Evolutionary conservation across 2,888 invertebrate species (phyloP), one percentile per base, ranked within the genome.

Genomic region (Shargacucullia verbasci): DNA sequence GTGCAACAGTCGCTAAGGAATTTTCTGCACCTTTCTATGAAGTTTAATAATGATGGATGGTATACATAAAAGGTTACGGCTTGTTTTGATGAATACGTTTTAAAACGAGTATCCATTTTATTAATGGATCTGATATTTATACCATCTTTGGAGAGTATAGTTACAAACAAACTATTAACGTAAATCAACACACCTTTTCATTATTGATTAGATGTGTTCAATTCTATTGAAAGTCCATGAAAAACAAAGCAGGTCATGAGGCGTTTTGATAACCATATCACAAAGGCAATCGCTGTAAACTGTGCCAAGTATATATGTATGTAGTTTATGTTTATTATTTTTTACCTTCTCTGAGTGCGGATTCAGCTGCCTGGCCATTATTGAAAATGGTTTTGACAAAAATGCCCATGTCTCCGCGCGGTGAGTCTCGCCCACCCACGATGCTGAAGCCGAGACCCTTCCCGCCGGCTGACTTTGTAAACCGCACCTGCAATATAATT

Each of bases 391-490:
- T 97, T 88, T 98, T 97, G 14, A 98, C 97, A 85, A 97, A 98
- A 76, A 98, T 97, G 39, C 98, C 98, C 96, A 98, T 97, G 76
- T 96, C 96, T 0, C 98, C 98, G 69, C 96, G 96, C 1, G 97
- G 97, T 11, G 97, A 97, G 84, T 98, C 98, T 50, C 95, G 95
- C 0, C 98, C 98, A 11, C 98, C 98, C 14, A 98, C 98, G 73
- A 98, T 97, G 74, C 98, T 98, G 90, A 98, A 98, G 13, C 98
- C 98, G 15, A 98, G 95, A 33, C 97, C 97, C 88, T 98, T 98
- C 64, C 96, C 96, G 11, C 97, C 97, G 2, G 97, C 96, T 43
- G 98, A 98, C 85, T 98, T 98, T 55, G 95, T 95, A 82, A 97
- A 97, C 61, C 95, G 94, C 61, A 96, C 95, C 93, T 95, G 87